Base-by-base conservation (phyloP, 2,797 vertebrate species). In the Rhyacichthys aspro region DNA sequence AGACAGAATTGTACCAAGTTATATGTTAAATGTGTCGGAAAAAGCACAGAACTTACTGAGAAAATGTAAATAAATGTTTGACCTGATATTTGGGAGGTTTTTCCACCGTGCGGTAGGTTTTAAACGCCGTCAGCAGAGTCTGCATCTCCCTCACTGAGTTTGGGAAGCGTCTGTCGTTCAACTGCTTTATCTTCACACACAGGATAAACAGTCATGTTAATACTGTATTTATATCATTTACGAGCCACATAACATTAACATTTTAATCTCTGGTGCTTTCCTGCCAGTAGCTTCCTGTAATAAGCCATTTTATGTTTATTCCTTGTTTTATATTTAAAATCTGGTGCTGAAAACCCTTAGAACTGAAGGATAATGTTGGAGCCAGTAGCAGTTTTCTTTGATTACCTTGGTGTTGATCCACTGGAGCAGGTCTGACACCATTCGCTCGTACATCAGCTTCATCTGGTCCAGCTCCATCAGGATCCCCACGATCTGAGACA, bases 51-150 rank as follows among this genome's bases (percentile, higher is more conserved):
- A n/a, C n/a, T n/a, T n/a, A n/a, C n/a, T n/a, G n/a, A n/a, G n/a
- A n/a, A n/a, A n/a, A n/a, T n/a, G n/a, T n/a, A n/a, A n/a, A n/a
- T 28, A 5, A 28, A 28, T 3, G 23, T 28, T 60, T 28, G 0
- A 83, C 85, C 78, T 88, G 94, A 55, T 96, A 95, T 48, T 94
- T 93, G 0, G 89, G 93, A 0, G 95, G 95, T 76, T 97, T 97
- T 86, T 96, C 95, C 69, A 92, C 87, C 0, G 86, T 94, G 16
- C 94, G 92, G 78, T 94, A 97, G 33, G 85, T 88, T 83, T 95
- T 94, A 63, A 97, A 97, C 16, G 88, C 88, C 42, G 75, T 82
- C 84, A 96, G 85, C 33, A 96, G 88, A 18, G 81, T 81, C 83
- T 89, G 91, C 93, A 92, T 93, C 69, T 92, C 92, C 3, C 81